Evolutionary conservation across 2,113 vertebrate species (phyloP).

Genomic region (Oreochromis spilurus): DNA sequence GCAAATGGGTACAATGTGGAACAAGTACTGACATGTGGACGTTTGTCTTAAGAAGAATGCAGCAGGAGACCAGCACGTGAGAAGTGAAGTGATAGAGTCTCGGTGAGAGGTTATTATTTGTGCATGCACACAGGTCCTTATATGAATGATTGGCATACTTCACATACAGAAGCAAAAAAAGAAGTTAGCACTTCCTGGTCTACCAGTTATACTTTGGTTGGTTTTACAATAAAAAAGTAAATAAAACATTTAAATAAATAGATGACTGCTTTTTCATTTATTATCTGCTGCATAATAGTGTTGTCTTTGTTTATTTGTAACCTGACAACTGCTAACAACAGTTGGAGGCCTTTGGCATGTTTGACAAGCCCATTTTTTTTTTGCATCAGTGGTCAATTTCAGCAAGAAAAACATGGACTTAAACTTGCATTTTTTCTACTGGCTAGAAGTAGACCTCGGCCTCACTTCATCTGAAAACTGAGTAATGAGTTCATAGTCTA

Average conservation of each 20-base stretch:
- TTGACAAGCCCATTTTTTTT: neutral
- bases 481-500: neutral
- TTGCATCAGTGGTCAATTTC: neutral
- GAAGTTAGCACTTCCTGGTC: neutral
- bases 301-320: neutral
- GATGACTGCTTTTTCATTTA: neutral
- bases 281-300: neutral
- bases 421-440: neutral
- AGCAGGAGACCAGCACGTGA: neutral
- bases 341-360: neutral
- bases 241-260: neutral
- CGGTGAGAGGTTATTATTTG: neutral
- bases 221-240: neutral
- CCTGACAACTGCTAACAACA: neutral
- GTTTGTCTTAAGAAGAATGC: neutral
- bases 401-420: neutral
- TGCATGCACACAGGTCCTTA: neutral
- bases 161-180: neutral
- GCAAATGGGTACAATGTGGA: neutral
- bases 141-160: neutral
- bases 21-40: neutral
- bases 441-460: rapidly evolving
- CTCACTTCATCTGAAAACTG: neutral
- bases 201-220: neutral
- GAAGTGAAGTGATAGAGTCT: neutral